These are phyloP conservation scores for Spizaetus ornatus DNA, from an alignment of 2,113 vertebrate genomes.

Conservation along the genomic window DNA sequence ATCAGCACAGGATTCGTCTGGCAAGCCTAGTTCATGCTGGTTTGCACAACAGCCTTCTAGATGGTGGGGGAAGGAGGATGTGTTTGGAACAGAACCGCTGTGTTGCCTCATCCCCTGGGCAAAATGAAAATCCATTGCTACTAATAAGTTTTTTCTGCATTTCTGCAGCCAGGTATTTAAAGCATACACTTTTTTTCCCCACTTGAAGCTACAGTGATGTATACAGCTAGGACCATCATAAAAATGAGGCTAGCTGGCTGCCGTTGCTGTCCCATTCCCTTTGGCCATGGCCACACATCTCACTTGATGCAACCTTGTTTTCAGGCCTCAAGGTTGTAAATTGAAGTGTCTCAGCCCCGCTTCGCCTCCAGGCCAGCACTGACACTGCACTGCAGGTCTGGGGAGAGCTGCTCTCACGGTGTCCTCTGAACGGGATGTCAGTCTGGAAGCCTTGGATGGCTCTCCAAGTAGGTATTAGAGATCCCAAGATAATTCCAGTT, in stretches of 20 bases:
- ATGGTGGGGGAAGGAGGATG: background rate
- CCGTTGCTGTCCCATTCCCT: background rate
- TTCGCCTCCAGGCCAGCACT: background rate
- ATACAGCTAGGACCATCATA: background rate
- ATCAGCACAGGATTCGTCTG: background rate
- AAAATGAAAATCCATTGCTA: background rate
- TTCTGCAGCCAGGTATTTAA: background rate
- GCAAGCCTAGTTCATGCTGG: background rate
- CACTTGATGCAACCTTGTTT: background rate
- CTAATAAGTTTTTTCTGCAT: background rate
- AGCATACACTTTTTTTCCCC: background rate
- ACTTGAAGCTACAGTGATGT: background rate
- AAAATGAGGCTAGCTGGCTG: background rate
- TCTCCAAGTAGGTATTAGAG: background rate
- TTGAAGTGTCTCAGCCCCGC: background rate
- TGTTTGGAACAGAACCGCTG: background rate
- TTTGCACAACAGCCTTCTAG: background rate
- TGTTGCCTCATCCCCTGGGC: background rate
- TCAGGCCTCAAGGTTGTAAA: background rate
- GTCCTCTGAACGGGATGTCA: background rate
- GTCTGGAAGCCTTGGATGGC: background rate
- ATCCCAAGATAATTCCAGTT: background rate
- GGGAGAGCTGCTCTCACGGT: background rate
- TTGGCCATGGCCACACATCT: background rate
- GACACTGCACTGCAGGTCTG: background rate